Base-by-base conservation (phyloP, 1,140 invertebrate genomes). In the Scylla paramamosain region DNA sequence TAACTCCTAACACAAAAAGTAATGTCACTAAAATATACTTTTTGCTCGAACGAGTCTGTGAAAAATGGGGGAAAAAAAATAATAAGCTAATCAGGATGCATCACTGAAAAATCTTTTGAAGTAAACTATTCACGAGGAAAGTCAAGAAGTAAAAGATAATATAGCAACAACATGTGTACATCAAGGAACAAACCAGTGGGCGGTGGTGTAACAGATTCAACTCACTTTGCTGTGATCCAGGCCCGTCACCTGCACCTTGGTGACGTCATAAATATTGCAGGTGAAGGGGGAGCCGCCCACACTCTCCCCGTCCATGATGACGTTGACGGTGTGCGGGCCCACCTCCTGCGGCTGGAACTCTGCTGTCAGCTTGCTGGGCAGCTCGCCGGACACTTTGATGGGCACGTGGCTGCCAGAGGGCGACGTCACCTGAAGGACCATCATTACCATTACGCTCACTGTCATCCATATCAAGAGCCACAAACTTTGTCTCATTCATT, bases 211-310 rank as follows among this genome's bases (percentile, higher is more conserved):
- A 77, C 67, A 77, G n/a, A n/a, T 59, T 16, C 8, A 46, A 45
- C 93, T 96, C 96, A 97, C 97, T 97, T 97, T 97, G 77, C 97
- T 97, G 94, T 97, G 97, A 28, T 97, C 98, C 91, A 98, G 97
- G 14, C 98, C 98, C 29, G 98, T 98, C 12, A 99, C 98, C 96
- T 98, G 97, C 0, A 99, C 98, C 96, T 98, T 98, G 8, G 98
- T 98, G 0, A 99, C 98, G 97, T 99, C 99, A 96, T 99, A 99
- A 59, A 99, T 98, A 96, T 99, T 99, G 97, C 98, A 99, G 48
- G 98, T 98, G 97, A 99, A 99, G 0, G 99, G 99, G n/a, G 98
- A 99, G 0, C 98, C 98, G 95, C 98, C 98, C 0, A 99, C 98
- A 86, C 98, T 98, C 96, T 99, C 98, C 32, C 98, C 98, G 94